Evolutionary conservation across 2,888 invertebrate species (phyloP), one percentile per base, ranked within the genome.

Genomic region (Ophioninae sp.): DNA sequence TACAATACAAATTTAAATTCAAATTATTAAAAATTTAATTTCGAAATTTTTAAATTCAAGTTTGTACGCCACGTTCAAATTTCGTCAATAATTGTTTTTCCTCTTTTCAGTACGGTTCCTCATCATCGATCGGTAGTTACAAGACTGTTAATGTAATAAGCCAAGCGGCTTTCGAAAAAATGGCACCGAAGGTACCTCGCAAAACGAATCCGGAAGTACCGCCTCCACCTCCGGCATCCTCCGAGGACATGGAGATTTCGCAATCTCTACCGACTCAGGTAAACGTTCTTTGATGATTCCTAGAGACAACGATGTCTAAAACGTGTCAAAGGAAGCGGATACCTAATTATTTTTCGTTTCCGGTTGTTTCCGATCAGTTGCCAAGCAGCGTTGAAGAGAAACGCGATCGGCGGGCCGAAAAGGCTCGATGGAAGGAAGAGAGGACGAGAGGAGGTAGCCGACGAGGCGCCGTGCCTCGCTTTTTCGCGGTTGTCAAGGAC

Each of bases 401-500:
- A 69, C 89, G 87, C 69, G 90, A 91, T 67, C 87, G 89, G 3
- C 87, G 85, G 30, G 81, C 73, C 7, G 92, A 92, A 3, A 92
- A 85, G 74, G 87, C 74, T 69, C 88, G 87, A 20, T 88, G 88
- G 80, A 91, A 88, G 74, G 90, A 91, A 2, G 89, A 88, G 80
- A 77, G 87, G 20, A 87, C 87, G 57, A 85, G 88, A 30, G 84
- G 74, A 8, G 84, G 85, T 37, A 87, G 82, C 44, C 88, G 91
- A 84, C 87, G 91, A 76, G 89, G 96, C 5, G 95, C 95, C 87
- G 96, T 96, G 30, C 96, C 97, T 7, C 94, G 99, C 77, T 99
- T 99, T 94, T 99, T 98, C 93, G 98, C 99, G 0, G 98, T 99
- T 7, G 97, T 96, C 85, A 98, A 98, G 93, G 97, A 97, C 89